Base-by-base conservation (phyloP, 2,113 vertebrate genomes). In the Onychorhynchus coronatus region DNA sequence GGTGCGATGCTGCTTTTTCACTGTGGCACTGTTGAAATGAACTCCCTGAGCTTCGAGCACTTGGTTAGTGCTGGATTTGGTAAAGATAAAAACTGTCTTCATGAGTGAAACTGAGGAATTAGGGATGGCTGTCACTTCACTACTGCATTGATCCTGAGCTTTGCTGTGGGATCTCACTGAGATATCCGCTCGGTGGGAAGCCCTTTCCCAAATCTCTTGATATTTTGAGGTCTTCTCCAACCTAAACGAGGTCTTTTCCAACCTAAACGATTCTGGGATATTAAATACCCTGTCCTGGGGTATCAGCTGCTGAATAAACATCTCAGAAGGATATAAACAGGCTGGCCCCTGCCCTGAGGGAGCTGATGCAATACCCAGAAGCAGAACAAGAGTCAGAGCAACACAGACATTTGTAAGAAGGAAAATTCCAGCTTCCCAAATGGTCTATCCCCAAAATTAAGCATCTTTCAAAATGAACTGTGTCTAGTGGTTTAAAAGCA, bases 381-480 rank as follows among this genome's bases (percentile, higher is more conserved):
- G 37, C 33, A 72, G 89, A 87, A 72, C n/a, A 91, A 41, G 89
- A 91, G 89, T 95, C 56, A 82, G 76, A 95, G n/a, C 46, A 84
- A 82, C 62, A 87, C 63, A 67, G 42, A 93, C 81, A 65, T 94
- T 89, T 91, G 67, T 79, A 91, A 78, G 63, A 27, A 92, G n/a
- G 30, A 79, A 95, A 89, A 93, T 62, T 41, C 35, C 79, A 81
- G 11, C 52, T 75, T 71, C 77, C 28, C 52, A 47, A 85, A 31
- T 23, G 33, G 14, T 52, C 81, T 46, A 23, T 42, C 77, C 70
- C 9, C 44, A 13, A 12, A 75, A 49, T 19, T 4, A 61, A 78
- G 14, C 49, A 63, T 67, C 49, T 84, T 86, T 44, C 30, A 24
- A 89, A 81, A 74, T 19, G 17, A 84, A 21, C 18, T 2, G 9